phyloP scores from a whole-genome alignment of 2,113 vertebrate species.

The Paralichthys olivaceus region DNA sequence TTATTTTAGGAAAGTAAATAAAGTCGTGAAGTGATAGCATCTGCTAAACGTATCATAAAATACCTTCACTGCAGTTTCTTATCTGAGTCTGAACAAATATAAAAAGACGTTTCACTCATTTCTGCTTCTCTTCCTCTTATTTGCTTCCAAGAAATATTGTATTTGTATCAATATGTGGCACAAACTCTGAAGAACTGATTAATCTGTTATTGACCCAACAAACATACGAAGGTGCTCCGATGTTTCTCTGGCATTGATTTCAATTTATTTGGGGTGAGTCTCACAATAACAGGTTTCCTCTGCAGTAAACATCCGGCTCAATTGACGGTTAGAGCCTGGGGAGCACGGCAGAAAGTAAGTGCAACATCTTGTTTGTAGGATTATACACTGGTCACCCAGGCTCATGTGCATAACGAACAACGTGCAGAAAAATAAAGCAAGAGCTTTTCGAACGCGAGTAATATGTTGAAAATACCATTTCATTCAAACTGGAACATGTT shows the following conservation, averaged over 20 bases:
- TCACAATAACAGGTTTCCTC: slow-evolving; percentile 17
- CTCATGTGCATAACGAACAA: not conserved
- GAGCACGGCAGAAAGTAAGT: slow-evolving; percentile 15
- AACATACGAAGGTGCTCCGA: slow-evolving; percentile 19
- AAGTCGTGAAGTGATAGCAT: no score
- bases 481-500: no score
- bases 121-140: not conserved
- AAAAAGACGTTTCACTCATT: not conserved
- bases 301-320: slow-evolving; percentile 18
- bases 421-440: no score
- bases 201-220: slow-evolving; percentile 30
- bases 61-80: no score
- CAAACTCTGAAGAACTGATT: slow-evolving; percentile 33
- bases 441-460: no score
- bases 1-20: no score
- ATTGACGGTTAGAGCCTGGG: slow-evolving; percentile 33
- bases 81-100: not conserved
- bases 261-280: not conserved
- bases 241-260: slow-evolving; percentile 30
- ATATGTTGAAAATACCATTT: no score
- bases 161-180: not conserved
- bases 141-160: not conserved
- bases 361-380: not conserved
- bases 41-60: no score
- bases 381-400: slow-evolving; percentile 8